Percentiles rank a stretch among this genome's conserved stretches.
These are phyloP conservation scores for Porites evermanni DNA, from an alignment of 92 coral and sea anemone genomes.

Conservation along the genomic window DNA sequence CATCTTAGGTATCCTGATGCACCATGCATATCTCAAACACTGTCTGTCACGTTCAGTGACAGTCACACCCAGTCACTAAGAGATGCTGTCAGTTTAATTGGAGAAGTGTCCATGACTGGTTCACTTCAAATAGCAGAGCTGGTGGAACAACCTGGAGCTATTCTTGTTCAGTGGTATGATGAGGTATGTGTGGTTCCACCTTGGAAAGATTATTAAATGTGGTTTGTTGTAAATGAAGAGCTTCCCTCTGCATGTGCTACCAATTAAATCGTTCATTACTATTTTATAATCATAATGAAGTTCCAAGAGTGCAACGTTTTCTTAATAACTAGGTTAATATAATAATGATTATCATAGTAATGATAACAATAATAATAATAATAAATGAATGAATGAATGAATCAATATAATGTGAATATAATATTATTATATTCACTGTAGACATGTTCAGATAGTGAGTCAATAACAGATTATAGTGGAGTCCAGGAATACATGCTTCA, in stretches of 20 bases:
- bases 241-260: too few relatives aligned
- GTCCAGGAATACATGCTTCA: constrained; percentile 95
- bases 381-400: too few relatives aligned
- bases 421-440: constrained; percentile 3
- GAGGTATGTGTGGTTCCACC: constrained; percentile 26
- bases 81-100: constrained; percentile 78
- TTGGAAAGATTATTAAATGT: background rate
- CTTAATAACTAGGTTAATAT: too few relatives aligned
- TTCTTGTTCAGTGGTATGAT: constrained; percentile 98
- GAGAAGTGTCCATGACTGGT: constrained; percentile 96
- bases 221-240: too few relatives aligned
- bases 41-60: constrained; percentile 91
- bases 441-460: constrained; percentile 94
- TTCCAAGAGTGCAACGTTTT: too few relatives aligned
- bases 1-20: constrained; percentile 79
- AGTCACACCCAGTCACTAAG: constrained; percentile 70
- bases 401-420: too few relatives aligned
- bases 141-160: constrained; percentile 93
- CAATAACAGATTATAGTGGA: constrained; percentile 90
- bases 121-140: constrained; percentile 90
- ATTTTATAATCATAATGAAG: too few relatives aligned
- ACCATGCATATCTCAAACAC: constrained; percentile 95
- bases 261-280: too few relatives aligned
- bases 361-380: background rate
- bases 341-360: too few relatives aligned